Evolutionary conservation across 2,888 invertebrate genomes (phyloP), one percentile per base, ranked within the genome.

Genomic region (Ormyrus labotus): DNA sequence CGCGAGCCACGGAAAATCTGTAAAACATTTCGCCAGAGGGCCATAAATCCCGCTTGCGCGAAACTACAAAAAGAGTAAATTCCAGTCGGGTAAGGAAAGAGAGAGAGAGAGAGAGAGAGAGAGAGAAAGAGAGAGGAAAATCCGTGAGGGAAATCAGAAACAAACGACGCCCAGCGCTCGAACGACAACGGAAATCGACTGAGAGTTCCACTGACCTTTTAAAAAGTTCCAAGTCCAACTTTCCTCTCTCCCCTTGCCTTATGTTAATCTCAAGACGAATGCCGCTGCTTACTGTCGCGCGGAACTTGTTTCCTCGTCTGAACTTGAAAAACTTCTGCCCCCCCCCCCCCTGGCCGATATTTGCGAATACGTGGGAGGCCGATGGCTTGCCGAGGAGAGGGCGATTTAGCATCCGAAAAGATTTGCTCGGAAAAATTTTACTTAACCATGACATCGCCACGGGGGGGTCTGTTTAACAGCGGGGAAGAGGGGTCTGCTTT

Each of bases 271-370:
- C 13, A 70, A 67, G 71, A 65, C 76, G 57, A 71, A 76, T 67
- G 67, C 71, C 64, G 55, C 60, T 19, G 45, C 45, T 34, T 34
- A 34, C 34, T 34, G 34, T 34, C 34, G 19, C 8, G 67, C 51
- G 4, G n/a, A 51, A 77, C 70, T 69, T 60, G 53, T 51, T 63
- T 19, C 69, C 51, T 11, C 34, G 57, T 10, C 61, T 81, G 81
- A 81, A 81, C 81, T 81, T 81, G 81, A 81, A 81, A 75, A 78
- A 81, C 74, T 78, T 78, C 9, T 65, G 64, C 55, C 58, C 47
- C 45, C 50, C 51, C 11, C 58, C 13, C 4, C 8, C 11, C 34
- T 48, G 58, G 3, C 11, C 57, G 34, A 34, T 34, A 34, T 34
- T 34, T 34, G 34, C 34, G 34, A 34, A 34, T 34, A 34, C 34